A percentile compares a stretch with the other conserved stretches of the same genome.
These are phyloP conservation scores for Meloidogyne exigua DNA, from an alignment of 1,140 invertebrate genomes.

Conservation along the genomic window DNA sequence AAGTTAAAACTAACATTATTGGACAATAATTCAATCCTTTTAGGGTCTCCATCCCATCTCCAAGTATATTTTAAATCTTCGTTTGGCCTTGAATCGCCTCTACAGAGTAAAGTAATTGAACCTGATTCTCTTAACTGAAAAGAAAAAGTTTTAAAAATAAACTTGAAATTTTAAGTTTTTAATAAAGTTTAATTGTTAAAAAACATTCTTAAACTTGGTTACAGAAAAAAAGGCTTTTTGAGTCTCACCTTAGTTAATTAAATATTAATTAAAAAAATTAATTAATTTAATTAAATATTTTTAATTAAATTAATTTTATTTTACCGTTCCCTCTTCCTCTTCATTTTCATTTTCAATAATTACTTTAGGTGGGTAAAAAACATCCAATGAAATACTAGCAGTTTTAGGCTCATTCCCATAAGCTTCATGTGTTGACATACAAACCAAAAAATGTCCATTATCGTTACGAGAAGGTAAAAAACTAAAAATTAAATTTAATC, in stretches of 20 bases:
- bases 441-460: slow-evolving; percentile 29
- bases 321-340: background rate
- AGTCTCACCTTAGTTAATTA: too few relatives aligned
- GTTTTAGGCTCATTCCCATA: slow-evolving; percentile 26
- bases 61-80: slow-evolving; percentile 21
- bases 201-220: too few relatives aligned
- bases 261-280: background rate
- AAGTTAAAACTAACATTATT: slow-evolving; percentile 10
- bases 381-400: slow-evolving; percentile 27
- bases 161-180: background rate
- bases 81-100: slow-evolving; percentile 7
- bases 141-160: background rate
- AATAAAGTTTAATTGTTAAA: too few relatives aligned
- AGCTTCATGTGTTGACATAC: slow-evolving; percentile 27
- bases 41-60: slow-evolving; percentile 25
- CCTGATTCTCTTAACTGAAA: slow-evolving; percentile 16
- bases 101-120: slow-evolving; percentile 19
- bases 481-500: background rate
- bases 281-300: background rate
- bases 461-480: slow-evolving; percentile 21
- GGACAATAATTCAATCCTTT: slow-evolving; percentile 16
- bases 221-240: too few relatives aligned
- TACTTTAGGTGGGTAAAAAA: slow-evolving; percentile 24
- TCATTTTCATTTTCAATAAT: slow-evolving; percentile 16
- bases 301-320: background rate